These are phyloP conservation scores for Cryptops parisi DNA, from an alignment of 2,888 invertebrate species.

Conservation along the genomic window DNA sequence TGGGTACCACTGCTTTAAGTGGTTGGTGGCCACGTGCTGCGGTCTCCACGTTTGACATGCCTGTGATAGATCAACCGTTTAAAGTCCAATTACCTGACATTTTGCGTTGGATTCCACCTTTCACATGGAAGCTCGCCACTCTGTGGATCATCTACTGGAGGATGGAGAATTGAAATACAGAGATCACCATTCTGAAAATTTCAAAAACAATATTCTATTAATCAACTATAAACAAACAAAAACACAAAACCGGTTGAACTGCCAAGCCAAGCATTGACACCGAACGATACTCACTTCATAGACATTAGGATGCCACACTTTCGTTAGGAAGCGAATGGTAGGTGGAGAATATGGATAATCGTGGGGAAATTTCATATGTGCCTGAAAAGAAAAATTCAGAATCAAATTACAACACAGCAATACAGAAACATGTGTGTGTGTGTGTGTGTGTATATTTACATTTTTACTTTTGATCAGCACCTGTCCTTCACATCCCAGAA, in stretches of 20 bases:
- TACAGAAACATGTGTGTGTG: no score
- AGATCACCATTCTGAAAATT: slow-evolving; percentile 79
- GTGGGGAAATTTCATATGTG: slow-evolving; percentile 94
- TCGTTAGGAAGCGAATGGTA: slow-evolving; percentile 90
- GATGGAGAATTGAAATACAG: slow-evolving; percentile 98
- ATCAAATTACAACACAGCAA: no score
- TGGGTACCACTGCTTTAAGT: no score
- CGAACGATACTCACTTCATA: slow-evolving; percentile 68
- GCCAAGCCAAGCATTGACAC: neutral
- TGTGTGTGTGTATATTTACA: no score
- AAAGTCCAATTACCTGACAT: slow-evolving; percentile 52
- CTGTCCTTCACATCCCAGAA: no score
- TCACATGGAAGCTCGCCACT: slow-evolving; percentile 98
- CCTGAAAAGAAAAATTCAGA: slow-evolving; percentile 52
- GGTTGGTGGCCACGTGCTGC: no score
- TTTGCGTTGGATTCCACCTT: slow-evolving; percentile 99
- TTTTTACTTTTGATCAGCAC: no score
- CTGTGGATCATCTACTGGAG: slow-evolving; percentile 97
- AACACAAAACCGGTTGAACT: neutral
- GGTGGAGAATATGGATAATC: slow-evolving; percentile 99
- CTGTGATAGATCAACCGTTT: no score
- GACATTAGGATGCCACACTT: slow-evolving; percentile 99
- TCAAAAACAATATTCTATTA: neutral
- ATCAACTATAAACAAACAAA: no score
- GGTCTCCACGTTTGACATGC: no score